A percentile compares a stretch with the other conserved stretches of the same genome.
phyloP scores from a whole-genome alignment of 2,888 invertebrate species.

The Isoperla grammatica region DNA sequence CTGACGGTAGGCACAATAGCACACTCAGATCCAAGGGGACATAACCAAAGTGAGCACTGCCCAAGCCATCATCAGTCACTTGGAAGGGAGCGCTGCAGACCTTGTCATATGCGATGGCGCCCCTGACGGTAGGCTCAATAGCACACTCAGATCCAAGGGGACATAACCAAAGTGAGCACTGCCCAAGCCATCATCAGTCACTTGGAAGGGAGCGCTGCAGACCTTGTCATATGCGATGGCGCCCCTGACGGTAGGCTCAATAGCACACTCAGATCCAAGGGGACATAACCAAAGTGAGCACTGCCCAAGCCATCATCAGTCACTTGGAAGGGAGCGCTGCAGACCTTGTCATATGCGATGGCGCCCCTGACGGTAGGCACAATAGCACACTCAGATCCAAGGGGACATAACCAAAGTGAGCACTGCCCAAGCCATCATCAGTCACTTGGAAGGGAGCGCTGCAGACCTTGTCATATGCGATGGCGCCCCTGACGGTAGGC shows the following conservation, averaged over 20 bases:
- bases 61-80: constrained; percentile 81
- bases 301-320: constrained; percentile 83
- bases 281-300: constrained; percentile 92
- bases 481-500: constrained; percentile 98
- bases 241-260: constrained; percentile 83
- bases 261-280: constrained; percentile 93
- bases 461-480: constrained; percentile 97
- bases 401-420: constrained; percentile 95
- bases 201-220: constrained; percentile 84
- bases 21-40: constrained; percentile 93
- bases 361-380: constrained; percentile 84
- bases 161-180: constrained; percentile 91
- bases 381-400: constrained; percentile 88
- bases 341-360: constrained; percentile 96
- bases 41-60: constrained; percentile 94
- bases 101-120: constrained; percentile 98
- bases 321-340: constrained; percentile 87
- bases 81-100: constrained; percentile 85
- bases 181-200: constrained; percentile 86
- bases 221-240: constrained; percentile 96
- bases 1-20: constrained; percentile 73
- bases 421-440: constrained; percentile 86
- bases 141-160: constrained; percentile 93
- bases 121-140: constrained; percentile 75
- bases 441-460: constrained; percentile 80